Evolutionary conservation across 1,140 invertebrate species (phyloP).

Genomic region (Lineus longissimus): DNA sequence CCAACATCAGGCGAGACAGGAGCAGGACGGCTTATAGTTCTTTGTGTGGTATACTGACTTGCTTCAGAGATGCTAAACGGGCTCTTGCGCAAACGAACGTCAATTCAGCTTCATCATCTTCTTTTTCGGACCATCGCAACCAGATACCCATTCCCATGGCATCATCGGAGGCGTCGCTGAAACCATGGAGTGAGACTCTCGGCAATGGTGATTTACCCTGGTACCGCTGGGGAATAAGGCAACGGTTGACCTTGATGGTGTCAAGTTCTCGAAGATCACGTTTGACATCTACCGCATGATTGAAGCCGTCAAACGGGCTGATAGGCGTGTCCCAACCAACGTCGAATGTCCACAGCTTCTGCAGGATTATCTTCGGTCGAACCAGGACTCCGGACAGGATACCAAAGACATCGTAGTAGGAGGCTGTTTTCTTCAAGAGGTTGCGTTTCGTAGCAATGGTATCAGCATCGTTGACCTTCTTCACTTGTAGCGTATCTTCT

Average conservation of each 20-base stretch:
- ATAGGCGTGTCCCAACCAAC: background rate
- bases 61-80: background rate
- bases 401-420: slow-evolving; percentile 1
- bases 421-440: background rate
- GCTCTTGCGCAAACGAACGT: background rate
- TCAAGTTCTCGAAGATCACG: background rate
- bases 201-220: background rate
- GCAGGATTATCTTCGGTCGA: background rate
- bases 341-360: background rate
- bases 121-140: slow-evolving; percentile 3
- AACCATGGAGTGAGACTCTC: background rate
- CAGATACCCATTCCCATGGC: slow-evolving; percentile 1
- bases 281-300: background rate
- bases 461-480: background rate
- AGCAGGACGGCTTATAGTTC: background rate
- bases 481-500: background rate
- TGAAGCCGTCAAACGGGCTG: background rate
- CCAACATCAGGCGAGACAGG: background rate
- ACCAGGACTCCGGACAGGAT: background rate
- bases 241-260: background rate
- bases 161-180: background rate
- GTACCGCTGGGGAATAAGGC: background rate
- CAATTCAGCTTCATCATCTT: background rate
- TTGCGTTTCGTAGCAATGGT: background rate
- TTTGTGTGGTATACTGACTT: background rate